These are phyloP conservation scores for Cheilosia pagana DNA, from an alignment of 2,888 invertebrate species.

Conservation along the genomic window DNA sequence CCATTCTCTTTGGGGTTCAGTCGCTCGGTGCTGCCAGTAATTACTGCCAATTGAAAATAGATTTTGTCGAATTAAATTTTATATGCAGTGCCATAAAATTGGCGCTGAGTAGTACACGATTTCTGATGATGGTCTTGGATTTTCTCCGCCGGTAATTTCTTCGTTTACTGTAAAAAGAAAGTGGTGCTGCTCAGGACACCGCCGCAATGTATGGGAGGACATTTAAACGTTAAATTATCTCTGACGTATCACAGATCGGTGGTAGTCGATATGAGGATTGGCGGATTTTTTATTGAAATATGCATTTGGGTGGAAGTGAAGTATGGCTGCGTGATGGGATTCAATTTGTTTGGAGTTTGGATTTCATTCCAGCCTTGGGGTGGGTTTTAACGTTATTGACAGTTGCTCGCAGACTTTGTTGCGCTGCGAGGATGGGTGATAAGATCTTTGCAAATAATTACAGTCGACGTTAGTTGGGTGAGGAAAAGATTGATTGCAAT, in stretches of 20 bases:
- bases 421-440: not conserved
- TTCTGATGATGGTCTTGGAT: slow-evolving; percentile 44
- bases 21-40: slow-evolving; percentile 43
- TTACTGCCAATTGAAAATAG: slow-evolving; percentile 72
- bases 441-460: slow-evolving; percentile 11
- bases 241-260: slow-evolving; percentile 55
- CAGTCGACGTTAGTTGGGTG: not conserved
- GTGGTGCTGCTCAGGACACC: slow-evolving; percentile 37
- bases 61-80: slow-evolving; percentile 72
- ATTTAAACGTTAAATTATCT: slow-evolving; percentile 68
- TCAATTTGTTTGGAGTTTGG: slow-evolving; percentile 50
- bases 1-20: slow-evolving; percentile 9
- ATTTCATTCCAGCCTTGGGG: slow-evolving; percentile 12
- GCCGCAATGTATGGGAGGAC: slow-evolving; percentile 4
- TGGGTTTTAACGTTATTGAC: slow-evolving; percentile 33
- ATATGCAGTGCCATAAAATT: slow-evolving; percentile 70
- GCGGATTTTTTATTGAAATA: slow-evolving; percentile 43
- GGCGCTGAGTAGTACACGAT: slow-evolving; percentile 54
- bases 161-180: slow-evolving; percentile 67
- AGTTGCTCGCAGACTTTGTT: slow-evolving; percentile 16
- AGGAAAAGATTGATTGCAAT: not conserved
- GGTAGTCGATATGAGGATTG: slow-evolving; percentile 31
- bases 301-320: slow-evolving; percentile 48
- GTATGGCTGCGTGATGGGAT: slow-evolving; percentile 53
- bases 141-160: slow-evolving; percentile 44